These are phyloP conservation scores for Brachionus rotundiformis DNA, from an alignment of 1,140 invertebrate genomes.

Conservation along the genomic window DNA sequence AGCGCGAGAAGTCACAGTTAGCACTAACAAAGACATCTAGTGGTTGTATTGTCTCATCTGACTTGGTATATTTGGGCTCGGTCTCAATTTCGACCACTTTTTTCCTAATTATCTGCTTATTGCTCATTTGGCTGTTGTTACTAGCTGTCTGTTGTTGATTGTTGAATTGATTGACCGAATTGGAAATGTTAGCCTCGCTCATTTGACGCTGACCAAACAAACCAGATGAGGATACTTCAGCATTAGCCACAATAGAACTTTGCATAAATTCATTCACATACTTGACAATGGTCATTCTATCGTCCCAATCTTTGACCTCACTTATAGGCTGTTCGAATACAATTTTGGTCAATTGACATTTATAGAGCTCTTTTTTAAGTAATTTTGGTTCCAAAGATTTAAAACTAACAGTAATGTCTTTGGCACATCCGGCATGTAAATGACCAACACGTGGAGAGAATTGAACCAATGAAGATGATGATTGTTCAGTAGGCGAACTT, in stretches of 20 bases:
- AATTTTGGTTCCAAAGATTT: conserved; percentile 57
- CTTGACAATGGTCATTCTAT: conserved; percentile 60
- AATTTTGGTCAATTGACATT: conserved; percentile 60
- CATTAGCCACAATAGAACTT: not conserved
- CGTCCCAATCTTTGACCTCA: conserved; percentile 63
- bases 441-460: conserved; percentile 52
- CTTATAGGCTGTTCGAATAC: conserved; percentile 61
- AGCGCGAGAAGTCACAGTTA: conserved; percentile 60
- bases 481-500: not conserved
- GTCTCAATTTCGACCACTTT: conserved; percentile 63
- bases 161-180: not conserved
- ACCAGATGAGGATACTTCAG: not conserved
- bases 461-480: not conserved
- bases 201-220: conserved; percentile 33
- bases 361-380: conserved; percentile 56
- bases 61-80: conserved; percentile 59
- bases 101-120: conserved; percentile 54
- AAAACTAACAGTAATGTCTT: conserved; percentile 63
- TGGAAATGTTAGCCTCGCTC: conserved; percentile 18
- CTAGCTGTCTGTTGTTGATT: not conserved
- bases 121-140: conserved; percentile 53
- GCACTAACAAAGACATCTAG: conserved; percentile 60
- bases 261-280: conserved; percentile 58
- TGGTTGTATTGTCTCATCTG: conserved; percentile 56
- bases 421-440: conserved; percentile 54